Evolutionary conservation across 2,888 invertebrate species (phyloP), one percentile per base, ranked within the genome.

Genomic region (Luperina nickerlii): DNA sequence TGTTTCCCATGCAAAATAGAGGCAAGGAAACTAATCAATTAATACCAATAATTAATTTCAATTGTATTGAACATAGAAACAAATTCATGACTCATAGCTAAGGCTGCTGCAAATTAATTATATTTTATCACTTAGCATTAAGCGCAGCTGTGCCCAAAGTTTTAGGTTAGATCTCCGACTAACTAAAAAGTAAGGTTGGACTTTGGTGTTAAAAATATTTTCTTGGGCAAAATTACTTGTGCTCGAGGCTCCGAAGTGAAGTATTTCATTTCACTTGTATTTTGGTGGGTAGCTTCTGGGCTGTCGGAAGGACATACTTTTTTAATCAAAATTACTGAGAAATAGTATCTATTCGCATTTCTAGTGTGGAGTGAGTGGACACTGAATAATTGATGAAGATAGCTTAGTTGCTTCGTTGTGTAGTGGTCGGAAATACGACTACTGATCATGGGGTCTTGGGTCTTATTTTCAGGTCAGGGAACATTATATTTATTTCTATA

Each of bases 141-240:
- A 54, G 54, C 38, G 1, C 81, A 85, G 85, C 81, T 81, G 81
- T 48, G 81, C 7, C 15, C 1, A 63, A 57, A 85, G 24, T 81
- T 80, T 85, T 67, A 38, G 66, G 66, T 62, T 45, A 27, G 20
- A 45, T 45, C 27, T 62, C 1, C 24, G n/a, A 9, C 20, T 6
- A 20, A 85, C 65, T 60, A n/a, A 79, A 77, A 70, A 66, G 69
- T 70, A 57, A 42, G 5, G n/a, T 6, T 3, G 15, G 51, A 27
- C 7, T 27, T 45, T 18, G n/a, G 38, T 13, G 32, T 27, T 24
- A 15, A 66, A 60, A 51, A 5, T 0, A 15, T 65, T 78, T 82
- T 15, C 68, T 48, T 9, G 45, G 7, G 8, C 2, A 13, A 42
- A 79, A 42, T 79, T 57, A 7, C 38, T 69, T n/a, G 2, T 48